phyloP scores from a whole-genome alignment of 2,888 invertebrate genomes.

The Dryocosmus kuriphilus region DNA sequence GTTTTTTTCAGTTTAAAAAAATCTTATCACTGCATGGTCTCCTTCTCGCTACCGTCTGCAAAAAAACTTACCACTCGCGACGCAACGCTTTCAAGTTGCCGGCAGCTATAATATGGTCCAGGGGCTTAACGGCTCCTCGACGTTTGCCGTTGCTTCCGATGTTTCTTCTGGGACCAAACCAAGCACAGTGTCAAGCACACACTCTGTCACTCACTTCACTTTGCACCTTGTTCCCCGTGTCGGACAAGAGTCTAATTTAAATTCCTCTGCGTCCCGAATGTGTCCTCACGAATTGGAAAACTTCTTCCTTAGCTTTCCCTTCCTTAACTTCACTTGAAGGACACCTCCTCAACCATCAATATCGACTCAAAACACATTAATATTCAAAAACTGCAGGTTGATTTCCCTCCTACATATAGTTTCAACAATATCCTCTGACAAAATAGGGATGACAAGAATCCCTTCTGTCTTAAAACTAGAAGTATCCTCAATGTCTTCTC shows the following conservation, averaged over 20 bases:
- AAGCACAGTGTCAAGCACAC: slow-evolving; percentile 42
- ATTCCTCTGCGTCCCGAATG: slow-evolving; percentile 33
- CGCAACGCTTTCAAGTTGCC: slow-evolving; percentile 58
- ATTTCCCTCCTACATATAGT: not conserved
- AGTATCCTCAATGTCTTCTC: not conserved
- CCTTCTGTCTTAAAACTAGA: not conserved
- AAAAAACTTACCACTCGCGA: slow-evolving; percentile 61
- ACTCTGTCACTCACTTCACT: slow-evolving; percentile 58
- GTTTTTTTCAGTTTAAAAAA: not conserved
- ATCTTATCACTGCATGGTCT: not conserved
- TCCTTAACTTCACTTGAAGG: not conserved
- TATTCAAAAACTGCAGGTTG: not conserved
- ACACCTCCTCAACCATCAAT: not conserved
- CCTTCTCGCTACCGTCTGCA: not conserved
- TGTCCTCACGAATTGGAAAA: slow-evolving; percentile 1
- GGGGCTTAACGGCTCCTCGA: slow-evolving; percentile 49
- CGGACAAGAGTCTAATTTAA: slow-evolving; percentile 44
- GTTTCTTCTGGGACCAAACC: slow-evolving; percentile 20
- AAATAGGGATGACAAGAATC: not conserved
- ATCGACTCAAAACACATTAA: not conserved
- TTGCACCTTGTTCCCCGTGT: slow-evolving; percentile 48
- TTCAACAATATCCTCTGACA: not conserved
- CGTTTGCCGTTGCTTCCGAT: not conserved
- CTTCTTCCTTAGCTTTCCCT: not conserved
- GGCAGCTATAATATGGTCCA: slow-evolving; percentile 53